Percentiles rank a stretch among this genome's conserved stretches.
These are phyloP conservation scores for Schizothorax lantsangensis DNA, from an alignment of 2,797 vertebrate genomes.

Conservation along the genomic window DNA sequence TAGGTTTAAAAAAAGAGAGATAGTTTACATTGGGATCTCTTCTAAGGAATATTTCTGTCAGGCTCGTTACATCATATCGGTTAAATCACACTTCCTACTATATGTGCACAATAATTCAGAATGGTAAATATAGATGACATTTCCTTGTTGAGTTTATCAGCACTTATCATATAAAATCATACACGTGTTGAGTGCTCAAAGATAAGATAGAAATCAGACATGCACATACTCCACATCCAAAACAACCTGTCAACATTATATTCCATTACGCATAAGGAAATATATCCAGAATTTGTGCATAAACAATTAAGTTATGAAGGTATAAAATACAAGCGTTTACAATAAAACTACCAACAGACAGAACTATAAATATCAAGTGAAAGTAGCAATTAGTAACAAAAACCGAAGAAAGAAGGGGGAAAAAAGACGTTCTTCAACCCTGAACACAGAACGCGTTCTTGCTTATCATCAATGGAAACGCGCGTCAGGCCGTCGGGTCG, in stretches of 20 bases:
- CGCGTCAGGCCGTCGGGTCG: too few relatives aligned
- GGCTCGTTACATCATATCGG: background rate
- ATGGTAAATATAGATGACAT: background rate
- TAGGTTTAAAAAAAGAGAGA: slow-evolving; percentile 21
- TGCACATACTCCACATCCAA: background rate
- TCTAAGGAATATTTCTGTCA: slow-evolving; percentile 10
- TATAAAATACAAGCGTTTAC: background rate
- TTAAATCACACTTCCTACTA: background rate
- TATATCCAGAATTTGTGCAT: background rate
- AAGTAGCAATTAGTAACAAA: background rate
- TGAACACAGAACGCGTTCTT: background rate
- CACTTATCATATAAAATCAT: background rate
- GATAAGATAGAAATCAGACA: background rate
- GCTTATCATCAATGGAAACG: background rate
- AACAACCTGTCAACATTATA: background rate
- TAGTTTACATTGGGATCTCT: background rate
- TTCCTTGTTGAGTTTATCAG: background rate
- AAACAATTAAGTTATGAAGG: background rate
- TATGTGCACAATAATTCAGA: background rate
- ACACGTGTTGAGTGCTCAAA: background rate
- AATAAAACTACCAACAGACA: background rate
- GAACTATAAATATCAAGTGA: background rate
- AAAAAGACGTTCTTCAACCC: too few relatives aligned
- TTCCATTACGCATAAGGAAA: background rate
- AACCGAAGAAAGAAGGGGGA: fast-evolving